Evolutionary conservation across 2,113 vertebrate species (phyloP), one percentile per base, ranked within the genome.

Genomic region (Heterocephalus glaber): DNA sequence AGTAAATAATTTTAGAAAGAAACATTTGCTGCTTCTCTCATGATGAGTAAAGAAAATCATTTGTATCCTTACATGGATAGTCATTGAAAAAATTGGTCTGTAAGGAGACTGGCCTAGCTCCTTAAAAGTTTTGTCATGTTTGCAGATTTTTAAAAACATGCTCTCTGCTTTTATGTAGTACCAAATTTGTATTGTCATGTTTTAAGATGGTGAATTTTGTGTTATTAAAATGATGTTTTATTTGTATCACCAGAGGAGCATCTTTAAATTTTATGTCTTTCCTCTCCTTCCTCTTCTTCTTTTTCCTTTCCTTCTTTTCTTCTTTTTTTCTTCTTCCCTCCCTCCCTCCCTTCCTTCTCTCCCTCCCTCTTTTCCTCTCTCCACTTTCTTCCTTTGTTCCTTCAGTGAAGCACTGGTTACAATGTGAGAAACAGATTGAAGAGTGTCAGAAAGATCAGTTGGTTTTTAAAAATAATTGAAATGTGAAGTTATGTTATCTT

Each of bases 31-130:
- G 7, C 8, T 58, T 8, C 63, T 81, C 0, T 90, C 54, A 28
- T 81, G 60, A 81, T 44, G n/a, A 90, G 33, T 30, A 87, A 84
- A 85, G 80, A 84, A 92, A 95, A 63, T 14, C 8, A 35, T 85
- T 47, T 60, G 20, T 87, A 30, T 81, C 4, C 30, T 90, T 49
- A 33, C 24, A 7, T 54, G 19, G n/a, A 28, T 44, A 65, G 5
- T 83, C 7, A 77, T 65, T 79, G 19, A 7, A 81, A 80, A n/a
- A 77, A 52, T 19, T 54, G 11, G 16, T 76, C 22, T 79, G 44
- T 52, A 44, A 74, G 60, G 58, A 77, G 10, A 35, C 12, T 56
- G 33, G 22, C 7, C 38, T 85, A 70, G 22, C 8, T 61, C 12
- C 49, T 52, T 84, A 17, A 30, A 85, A 30, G 76, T 41, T n/a